Conservation (phyloP, 2,888 invertebrate species). For the Xestia ashworthii region DNA sequence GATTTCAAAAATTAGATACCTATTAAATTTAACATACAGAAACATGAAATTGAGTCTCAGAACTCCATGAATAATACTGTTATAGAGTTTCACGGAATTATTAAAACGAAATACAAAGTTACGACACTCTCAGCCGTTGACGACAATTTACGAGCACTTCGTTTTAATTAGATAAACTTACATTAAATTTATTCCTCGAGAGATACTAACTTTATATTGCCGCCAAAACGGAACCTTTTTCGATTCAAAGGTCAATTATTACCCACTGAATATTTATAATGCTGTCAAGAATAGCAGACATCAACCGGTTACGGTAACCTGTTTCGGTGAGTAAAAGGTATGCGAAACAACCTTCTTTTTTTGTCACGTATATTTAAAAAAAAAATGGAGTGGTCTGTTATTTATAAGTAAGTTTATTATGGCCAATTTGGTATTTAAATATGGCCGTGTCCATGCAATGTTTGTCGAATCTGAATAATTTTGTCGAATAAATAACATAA, state of each 20-base stretch:
- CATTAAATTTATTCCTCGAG: conserved; percentile 54
- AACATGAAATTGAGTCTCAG: conserved; percentile 38
- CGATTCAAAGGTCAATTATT: conserved; percentile 82
- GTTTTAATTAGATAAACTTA: conserved; percentile 58
- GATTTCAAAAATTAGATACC: conserved; percentile 28
- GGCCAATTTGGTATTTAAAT: conserved; percentile 60
- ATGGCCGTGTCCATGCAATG: conserved; percentile 36
- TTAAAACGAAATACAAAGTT: conserved; percentile 54
- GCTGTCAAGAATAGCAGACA: conserved; percentile 78
- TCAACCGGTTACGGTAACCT: conserved; percentile 79
- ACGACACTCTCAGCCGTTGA: conserved; percentile 43
- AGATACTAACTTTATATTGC: conserved; percentile 47
- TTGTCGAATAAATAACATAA: conserved; percentile 49
- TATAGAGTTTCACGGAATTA: conserved; percentile 46
- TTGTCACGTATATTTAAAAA: conserved; percentile 68
- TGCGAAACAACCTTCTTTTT: conserved; percentile 78
- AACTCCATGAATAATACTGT: conserved; percentile 60
- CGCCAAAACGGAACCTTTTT: conserved; percentile 75
- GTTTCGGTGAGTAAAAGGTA: conserved; percentile 81
- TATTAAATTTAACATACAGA: conserved; percentile 45
- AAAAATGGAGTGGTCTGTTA: conserved; percentile 61
- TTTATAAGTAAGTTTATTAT: conserved; percentile 60
- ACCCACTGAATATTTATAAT: conserved; percentile 81
- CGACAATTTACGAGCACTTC: conserved; percentile 53
- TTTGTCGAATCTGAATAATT: conserved; percentile 45